Evolutionary conservation across 2,797 vertebrate species (phyloP).

Genomic region (Sparidentex hasta): DNA sequence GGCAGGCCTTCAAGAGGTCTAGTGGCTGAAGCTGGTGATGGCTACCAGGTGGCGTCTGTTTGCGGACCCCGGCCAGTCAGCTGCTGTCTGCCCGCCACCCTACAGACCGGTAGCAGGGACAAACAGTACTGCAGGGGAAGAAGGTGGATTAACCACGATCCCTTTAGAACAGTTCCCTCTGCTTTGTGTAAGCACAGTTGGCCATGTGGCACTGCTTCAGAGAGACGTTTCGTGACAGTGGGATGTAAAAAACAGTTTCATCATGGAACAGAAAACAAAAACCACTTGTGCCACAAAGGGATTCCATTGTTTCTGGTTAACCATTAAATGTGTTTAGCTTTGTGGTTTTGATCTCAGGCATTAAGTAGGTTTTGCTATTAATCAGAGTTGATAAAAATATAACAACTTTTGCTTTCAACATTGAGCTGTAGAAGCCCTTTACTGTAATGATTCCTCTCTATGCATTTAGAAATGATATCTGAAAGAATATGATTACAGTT

Average conservation of each 20-base stretch:
- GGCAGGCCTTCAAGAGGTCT: constrained; percentile 67
- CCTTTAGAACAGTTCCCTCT: constrained; percentile 43
- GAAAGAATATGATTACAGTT: not conserved
- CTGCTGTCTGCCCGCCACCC: constrained; percentile 48
- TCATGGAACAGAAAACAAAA: constrained; percentile 49
- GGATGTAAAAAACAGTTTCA: constrained; percentile 40
- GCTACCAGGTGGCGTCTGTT: constrained; percentile 77
- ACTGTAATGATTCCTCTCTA: not conserved
- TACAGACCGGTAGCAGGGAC: constrained; percentile 69
- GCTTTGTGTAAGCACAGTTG: constrained; percentile 47
- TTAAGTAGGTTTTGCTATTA: not conserved
- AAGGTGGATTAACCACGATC: constrained; percentile 52
- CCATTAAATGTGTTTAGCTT: constrained; percentile 5
- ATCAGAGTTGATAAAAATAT: not conserved
- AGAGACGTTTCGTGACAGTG: constrained; percentile 67
- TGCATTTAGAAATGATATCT: not conserved
- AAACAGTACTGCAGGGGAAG: constrained; percentile 53
- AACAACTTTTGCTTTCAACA: not conserved
- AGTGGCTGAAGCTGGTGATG: constrained; percentile 64
- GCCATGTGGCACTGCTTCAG: constrained; percentile 62
- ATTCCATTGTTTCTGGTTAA: constrained; percentile 26
- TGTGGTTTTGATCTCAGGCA: constrained; percentile 10
- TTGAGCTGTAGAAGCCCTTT: not conserved
- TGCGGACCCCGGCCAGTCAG: constrained; percentile 53
- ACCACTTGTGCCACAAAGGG: constrained; percentile 25